Percentiles rank a stretch among this genome's conserved stretches.
phyloP scores from a whole-genome alignment of 2,113 vertebrate species.

The Pimephales promelas region DNA sequence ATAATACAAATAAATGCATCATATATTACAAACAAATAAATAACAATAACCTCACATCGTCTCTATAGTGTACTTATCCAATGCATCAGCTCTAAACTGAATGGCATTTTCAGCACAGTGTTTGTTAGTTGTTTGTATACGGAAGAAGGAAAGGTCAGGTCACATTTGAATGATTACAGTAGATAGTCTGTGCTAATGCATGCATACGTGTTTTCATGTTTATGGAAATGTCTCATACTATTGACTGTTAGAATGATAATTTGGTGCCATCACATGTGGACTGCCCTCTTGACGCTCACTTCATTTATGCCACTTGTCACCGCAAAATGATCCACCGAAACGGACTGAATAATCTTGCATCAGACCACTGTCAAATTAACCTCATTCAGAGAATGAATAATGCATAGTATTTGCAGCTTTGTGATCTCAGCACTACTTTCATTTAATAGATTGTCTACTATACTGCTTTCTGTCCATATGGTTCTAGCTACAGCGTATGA shows the following conservation, averaged over 20 bases:
- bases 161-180: background rate
- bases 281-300: conserved; percentile 15
- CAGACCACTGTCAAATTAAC: conserved; percentile 42
- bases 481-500: conserved; percentile 24
- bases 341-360: conserved; percentile 41
- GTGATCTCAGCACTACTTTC: conserved; percentile 41
- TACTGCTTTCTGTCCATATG: conserved; percentile 60
- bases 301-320: conserved; percentile 50
- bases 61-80: background rate
- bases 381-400: conserved; percentile 60
- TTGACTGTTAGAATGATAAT: conserved; percentile 46
- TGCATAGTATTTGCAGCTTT: conserved; percentile 43
- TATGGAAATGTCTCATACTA: conserved; percentile 36
- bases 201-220: conserved; percentile 27
- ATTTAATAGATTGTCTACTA: conserved; percentile 64
- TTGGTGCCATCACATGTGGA: conserved; percentile 30
- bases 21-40: too few species aligned
- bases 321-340: conserved; percentile 46
- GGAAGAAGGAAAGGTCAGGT: background rate
- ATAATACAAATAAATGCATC: too few species aligned
- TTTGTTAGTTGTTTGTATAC: conserved; percentile 4
- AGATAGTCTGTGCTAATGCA: background rate
- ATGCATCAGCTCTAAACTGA: background rate
- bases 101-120: background rate
- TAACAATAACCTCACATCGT: too few species aligned